phyloP scores from a whole-genome alignment of 2,888 invertebrate species.

The Synanthedon formicaeformis region DNA sequence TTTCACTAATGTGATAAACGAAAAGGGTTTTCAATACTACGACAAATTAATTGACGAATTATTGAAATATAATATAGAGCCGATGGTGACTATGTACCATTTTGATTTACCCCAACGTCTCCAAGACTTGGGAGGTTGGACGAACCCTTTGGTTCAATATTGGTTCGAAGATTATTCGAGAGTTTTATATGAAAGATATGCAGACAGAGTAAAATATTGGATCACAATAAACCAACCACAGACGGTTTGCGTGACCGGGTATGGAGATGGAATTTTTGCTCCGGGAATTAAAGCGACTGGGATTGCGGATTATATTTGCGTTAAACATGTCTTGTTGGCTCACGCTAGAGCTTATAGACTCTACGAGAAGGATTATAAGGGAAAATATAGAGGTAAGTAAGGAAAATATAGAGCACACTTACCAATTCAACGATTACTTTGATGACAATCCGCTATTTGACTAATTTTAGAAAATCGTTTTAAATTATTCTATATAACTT shows the following conservation, averaged over 20 bases:
- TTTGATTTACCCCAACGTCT: slow-evolving; percentile 43
- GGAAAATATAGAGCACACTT: too few relatives aligned
- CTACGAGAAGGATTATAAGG: slow-evolving; percentile 44
- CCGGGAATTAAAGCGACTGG: slow-evolving; percentile 45
- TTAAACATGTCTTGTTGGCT: slow-evolving; percentile 65
- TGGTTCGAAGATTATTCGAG: slow-evolving; percentile 63
- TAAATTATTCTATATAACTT: too few relatives aligned
- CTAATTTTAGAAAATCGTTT: too few relatives aligned
- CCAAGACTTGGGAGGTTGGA: slow-evolving; percentile 47
- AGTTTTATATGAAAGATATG: slow-evolving; percentile 48
- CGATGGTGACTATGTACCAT: slow-evolving; percentile 44
- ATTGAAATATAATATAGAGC: slow-evolving; percentile 35
- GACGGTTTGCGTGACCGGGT: slow-evolving; percentile 50
- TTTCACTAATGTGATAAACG: slow-evolving; percentile 35
- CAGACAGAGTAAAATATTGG: slow-evolving; percentile 67
- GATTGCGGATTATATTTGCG: slow-evolving; percentile 62
- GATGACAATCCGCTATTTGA: too few relatives aligned
- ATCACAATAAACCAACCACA: slow-evolving; percentile 73
- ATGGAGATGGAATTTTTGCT: slow-evolving; percentile 36
- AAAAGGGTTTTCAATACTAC: slow-evolving; percentile 62
- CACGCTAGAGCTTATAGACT: slow-evolving; percentile 68
- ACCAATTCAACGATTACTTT: too few relatives aligned
- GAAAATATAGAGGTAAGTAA: slow-evolving; percentile 34
- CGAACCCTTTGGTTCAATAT: slow-evolving; percentile 22
- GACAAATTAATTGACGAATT: slow-evolving; percentile 66